Conservation (phyloP, 1,140 invertebrate species). For the Ips nitidus region DNA sequence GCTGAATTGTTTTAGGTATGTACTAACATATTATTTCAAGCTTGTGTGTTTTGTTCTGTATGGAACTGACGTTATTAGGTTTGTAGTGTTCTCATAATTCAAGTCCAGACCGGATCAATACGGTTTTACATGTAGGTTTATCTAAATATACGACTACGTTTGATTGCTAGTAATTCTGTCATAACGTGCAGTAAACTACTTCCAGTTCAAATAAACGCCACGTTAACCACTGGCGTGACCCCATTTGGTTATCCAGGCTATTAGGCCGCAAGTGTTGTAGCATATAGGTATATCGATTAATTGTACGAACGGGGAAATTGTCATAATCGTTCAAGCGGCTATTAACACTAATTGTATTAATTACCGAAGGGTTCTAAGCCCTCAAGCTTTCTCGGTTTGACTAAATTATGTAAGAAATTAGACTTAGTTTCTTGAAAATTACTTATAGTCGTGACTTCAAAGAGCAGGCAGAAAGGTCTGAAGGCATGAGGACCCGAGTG, state of each 20-base stretch:
- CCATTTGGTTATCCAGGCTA: conserved; percentile 4
- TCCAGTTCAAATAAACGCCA: conserved; percentile 2
- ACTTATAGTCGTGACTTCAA: no score
- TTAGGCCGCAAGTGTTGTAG: conserved; percentile 10
- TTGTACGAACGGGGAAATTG: background rate
- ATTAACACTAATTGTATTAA: background rate
- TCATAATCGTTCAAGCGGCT: background rate
- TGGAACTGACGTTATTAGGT: no score
- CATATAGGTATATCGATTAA: conserved; percentile 6
- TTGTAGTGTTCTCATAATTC: no score
- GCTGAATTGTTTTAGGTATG: conserved; percentile 36
- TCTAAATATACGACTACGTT: no score
- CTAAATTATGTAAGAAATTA: no score
- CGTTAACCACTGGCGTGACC: conserved; percentile 9
- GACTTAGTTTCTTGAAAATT: no score
- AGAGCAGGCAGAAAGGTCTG: no score
- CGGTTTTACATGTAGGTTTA: no score
- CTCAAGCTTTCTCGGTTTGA: no score
- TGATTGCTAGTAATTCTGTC: background rate
- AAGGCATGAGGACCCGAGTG: no score
- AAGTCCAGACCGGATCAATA: no score
- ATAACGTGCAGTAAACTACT: conserved; percentile 7
- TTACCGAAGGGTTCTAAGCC: background rate
- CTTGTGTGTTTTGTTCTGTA: no score
- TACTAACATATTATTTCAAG: conserved; percentile 9